phyloP scores from a whole-genome alignment of 2,797 vertebrate species.

The Takifugu ocellatus region DNA sequence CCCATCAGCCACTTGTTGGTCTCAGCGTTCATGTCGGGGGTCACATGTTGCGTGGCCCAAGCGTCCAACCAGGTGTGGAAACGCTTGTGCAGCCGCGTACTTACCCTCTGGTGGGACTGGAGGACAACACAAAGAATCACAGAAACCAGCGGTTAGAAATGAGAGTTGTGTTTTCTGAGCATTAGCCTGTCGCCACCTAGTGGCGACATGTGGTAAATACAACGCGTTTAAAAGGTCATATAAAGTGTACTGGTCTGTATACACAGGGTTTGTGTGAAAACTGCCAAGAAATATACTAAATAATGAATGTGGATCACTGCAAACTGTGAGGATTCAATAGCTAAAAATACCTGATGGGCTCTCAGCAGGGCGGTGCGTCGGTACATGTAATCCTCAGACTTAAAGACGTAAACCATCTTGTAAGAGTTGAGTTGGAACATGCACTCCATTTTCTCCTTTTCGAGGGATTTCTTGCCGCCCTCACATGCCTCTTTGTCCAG shows the following conservation, averaged over 20 bases:
- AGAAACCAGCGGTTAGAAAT: neutral
- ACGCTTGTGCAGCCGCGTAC: slow-evolving; percentile 91
- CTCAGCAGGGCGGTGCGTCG: slow-evolving; percentile 91
- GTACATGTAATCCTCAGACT: slow-evolving; percentile 99
- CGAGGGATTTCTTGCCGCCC: slow-evolving; percentile 79
- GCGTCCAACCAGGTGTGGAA: slow-evolving; percentile 94
- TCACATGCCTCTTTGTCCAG: slow-evolving; percentile 87
- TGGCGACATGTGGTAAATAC: neutral
- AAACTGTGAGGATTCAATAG: too few relatives aligned
- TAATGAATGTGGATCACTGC: too few relatives aligned
- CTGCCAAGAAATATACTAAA: too few relatives aligned
- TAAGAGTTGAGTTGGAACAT: slow-evolving; percentile 99
- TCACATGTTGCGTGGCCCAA: slow-evolving; percentile 93
- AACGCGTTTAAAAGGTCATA: neutral
- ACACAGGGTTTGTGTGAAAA: too few relatives aligned
- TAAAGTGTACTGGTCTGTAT: too few relatives aligned
- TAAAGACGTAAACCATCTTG: slow-evolving; percentile 99
- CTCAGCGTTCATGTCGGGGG: slow-evolving; percentile 83
- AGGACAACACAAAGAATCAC: neutral
- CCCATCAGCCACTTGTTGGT: slow-evolving; percentile 96
- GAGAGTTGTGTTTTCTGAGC: neutral
- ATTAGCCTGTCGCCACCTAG: neutral
- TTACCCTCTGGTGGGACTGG: slow-evolving; percentile 94
- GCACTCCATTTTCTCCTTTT: slow-evolving; percentile 94
- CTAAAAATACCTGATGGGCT: slow-evolving; percentile 87